phyloP scores from a whole-genome alignment of 2,113 vertebrate genomes.

The Chlorodrepanis virens region DNA sequence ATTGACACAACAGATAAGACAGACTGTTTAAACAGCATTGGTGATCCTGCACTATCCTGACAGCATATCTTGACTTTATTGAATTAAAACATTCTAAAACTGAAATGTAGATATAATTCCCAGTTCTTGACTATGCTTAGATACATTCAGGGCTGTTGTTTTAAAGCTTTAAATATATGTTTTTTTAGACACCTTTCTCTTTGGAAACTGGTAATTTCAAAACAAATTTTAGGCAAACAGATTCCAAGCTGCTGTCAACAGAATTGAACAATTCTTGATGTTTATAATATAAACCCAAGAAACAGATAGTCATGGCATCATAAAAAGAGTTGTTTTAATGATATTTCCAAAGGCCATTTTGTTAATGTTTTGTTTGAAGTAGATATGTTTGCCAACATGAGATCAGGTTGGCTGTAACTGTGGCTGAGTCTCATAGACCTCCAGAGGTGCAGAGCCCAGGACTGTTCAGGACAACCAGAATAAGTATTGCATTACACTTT shows the following conservation, averaged over 20 bases:
- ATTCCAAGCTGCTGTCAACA: not conserved
- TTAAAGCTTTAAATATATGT: not conserved
- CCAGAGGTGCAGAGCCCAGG: not conserved
- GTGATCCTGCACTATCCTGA: not conserved
- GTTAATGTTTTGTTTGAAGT: not conserved
- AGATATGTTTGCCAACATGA: not conserved
- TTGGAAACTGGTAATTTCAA: not conserved
- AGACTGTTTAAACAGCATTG: not conserved
- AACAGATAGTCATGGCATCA: not conserved
- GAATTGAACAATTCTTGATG: not conserved
- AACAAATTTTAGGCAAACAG: not conserved
- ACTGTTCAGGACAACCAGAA: rapidly evolving
- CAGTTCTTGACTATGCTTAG: not conserved
- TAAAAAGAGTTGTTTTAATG: not conserved
- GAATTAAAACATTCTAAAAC: not conserved
- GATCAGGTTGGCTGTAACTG: not conserved
- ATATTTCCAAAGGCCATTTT: not conserved
- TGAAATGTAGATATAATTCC: not conserved
- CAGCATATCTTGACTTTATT: not conserved
- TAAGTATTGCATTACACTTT: not conserved
- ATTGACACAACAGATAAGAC: not conserved
- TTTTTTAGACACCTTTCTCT: not conserved
- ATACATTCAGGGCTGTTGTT: not conserved
- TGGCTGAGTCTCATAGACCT: not conserved
- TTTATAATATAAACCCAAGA: not conserved